phyloP scores from a whole-genome alignment of 2,113 vertebrate genomes.

The Tursiops truncatus region DNA sequence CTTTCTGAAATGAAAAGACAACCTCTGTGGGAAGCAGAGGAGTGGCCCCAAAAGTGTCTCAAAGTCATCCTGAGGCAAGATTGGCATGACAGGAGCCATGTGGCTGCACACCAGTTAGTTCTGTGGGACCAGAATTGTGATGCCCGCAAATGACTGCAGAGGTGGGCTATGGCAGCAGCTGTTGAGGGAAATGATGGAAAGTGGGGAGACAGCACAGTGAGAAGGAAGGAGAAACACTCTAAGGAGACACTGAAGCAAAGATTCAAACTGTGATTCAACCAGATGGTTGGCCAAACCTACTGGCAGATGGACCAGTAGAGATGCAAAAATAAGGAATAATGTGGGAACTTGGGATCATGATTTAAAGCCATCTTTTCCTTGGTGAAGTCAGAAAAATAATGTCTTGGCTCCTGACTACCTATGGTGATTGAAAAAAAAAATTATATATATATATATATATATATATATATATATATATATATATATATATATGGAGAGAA shows the following conservation, averaged over 20 bases:
- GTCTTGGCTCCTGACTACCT: neutral
- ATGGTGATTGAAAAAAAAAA: neutral
- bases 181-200: neutral
- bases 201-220: neutral
- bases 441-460: no score
- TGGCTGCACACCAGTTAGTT: rapidly evolving
- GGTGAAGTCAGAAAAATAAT: neutral
- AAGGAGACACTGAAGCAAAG: neutral
- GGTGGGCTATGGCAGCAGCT: neutral
- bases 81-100: neutral
- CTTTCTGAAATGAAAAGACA: neutral
- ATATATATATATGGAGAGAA: neutral
- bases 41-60: neutral
- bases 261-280: neutral
- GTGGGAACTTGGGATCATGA: neutral
- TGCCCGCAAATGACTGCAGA: neutral
- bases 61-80: neutral
- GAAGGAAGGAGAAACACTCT: neutral
- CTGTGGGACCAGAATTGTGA: neutral
- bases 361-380: neutral
- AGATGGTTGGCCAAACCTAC: constrained; percentile 37
- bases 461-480: no score
- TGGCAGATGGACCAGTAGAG: neutral
- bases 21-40: neutral
- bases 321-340: neutral